Evolutionary conservation across 2,888 invertebrate genomes (phyloP).

Genomic region (Neoaliturus tenellus): DNA sequence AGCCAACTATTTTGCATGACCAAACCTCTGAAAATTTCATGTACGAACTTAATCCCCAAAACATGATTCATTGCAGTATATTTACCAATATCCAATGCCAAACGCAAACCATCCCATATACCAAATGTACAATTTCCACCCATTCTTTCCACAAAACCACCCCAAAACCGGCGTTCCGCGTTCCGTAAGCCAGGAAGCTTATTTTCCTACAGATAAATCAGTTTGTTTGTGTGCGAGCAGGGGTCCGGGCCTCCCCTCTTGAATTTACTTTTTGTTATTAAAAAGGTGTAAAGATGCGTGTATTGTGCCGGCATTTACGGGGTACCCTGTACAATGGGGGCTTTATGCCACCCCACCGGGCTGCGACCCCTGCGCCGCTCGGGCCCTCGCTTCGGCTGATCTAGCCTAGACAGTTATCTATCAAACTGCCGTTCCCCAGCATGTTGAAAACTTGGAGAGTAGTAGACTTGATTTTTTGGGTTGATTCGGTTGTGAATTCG

Average conservation of each 20-base stretch:
- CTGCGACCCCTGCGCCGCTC: neutral
- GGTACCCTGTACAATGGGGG: constrained; percentile 48
- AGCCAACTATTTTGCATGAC: too few species aligned
- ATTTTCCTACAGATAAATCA: constrained; percentile 36
- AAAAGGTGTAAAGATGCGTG: constrained; percentile 60
- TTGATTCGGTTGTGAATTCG: too few species aligned
- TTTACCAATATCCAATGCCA: too few species aligned
- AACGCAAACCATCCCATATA: too few species aligned
- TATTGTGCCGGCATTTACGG: constrained; percentile 54
- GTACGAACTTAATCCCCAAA: too few species aligned
- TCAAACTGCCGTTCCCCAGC: neutral
- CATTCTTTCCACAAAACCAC: neutral
- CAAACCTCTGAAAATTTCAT: too few species aligned
- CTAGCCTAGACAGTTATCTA: constrained; percentile 3
- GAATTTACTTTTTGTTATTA: constrained; percentile 60
- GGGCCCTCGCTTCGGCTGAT: neutral
- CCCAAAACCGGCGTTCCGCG: neutral
- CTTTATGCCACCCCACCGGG: constrained; percentile 20
- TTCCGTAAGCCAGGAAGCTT: constrained; percentile 46
- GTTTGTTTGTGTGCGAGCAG: constrained; percentile 57
- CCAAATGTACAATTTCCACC: too few species aligned
- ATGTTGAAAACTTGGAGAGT: neutral
- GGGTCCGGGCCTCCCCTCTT: constrained; percentile 50
- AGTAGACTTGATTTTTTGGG: too few species aligned
- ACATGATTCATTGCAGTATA: too few species aligned